These are phyloP conservation scores for Tupaia tana DNA, from an alignment of 2,113 vertebrate species.

Conservation along the genomic window DNA sequence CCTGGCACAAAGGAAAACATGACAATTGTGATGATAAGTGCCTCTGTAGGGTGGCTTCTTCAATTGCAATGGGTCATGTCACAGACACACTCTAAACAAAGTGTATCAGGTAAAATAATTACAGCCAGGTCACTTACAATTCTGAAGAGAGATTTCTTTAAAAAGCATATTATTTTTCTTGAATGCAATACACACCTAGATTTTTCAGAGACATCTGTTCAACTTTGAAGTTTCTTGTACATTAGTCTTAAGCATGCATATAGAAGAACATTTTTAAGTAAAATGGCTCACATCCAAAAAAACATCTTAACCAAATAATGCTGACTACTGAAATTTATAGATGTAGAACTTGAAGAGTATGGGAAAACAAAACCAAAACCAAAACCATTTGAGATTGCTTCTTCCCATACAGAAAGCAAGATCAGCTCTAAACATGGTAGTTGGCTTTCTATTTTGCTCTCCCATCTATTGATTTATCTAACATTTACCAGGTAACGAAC, in stretches of 20 bases:
- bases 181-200: not conserved
- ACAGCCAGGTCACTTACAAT: conserved; percentile 52
- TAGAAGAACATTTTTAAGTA: not conserved
- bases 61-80: conserved; percentile 55
- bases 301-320: not conserved
- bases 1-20: conserved; percentile 52
- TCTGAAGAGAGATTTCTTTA: conserved; percentile 1
- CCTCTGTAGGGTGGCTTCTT: conserved; percentile 58
- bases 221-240: not conserved
- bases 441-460: not conserved
- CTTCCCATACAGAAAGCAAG: not conserved
- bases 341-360: not conserved
- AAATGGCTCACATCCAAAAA: not conserved
- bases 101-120: conserved; percentile 76
- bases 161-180: not conserved
- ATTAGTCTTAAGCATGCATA: not conserved
- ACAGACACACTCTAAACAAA: conserved; percentile 62
- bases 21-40: conserved; percentile 69
- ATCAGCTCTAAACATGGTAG: not conserved
- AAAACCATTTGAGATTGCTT: not conserved
- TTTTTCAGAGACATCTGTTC: not conserved
- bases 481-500: not conserved
- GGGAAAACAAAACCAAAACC: not conserved
- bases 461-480: not conserved
- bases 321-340: not conserved